phyloP scores from a whole-genome alignment of 1,140 invertebrate species.

The Drosophila virilis region DNA sequence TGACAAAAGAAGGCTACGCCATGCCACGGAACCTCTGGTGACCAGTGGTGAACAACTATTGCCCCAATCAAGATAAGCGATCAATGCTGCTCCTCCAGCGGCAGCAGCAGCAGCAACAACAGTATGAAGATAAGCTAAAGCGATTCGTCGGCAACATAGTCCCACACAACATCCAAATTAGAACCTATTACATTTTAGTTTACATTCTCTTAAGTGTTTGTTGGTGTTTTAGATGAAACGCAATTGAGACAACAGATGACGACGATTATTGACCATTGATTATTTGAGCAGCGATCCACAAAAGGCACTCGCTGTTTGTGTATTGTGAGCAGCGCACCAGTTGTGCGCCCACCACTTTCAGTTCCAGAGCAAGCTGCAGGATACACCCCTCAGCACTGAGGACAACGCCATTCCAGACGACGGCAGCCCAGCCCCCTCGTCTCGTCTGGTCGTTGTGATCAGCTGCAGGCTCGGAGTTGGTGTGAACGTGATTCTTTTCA shows the following conservation, averaged over 20 bases:
- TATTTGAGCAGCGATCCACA: slow-evolving; percentile 46
- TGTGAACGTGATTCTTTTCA: slow-evolving; percentile 15
- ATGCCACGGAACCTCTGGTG: slow-evolving; percentile 84
- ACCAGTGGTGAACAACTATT: slow-evolving; percentile 82
- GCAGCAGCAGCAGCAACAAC: slow-evolving; percentile 45
- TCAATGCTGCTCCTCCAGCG: slow-evolving; percentile 49
- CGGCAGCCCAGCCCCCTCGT: not conserved
- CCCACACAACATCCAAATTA: slow-evolving; percentile 74
- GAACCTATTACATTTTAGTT: slow-evolving; percentile 82
- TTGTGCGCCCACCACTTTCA: slow-evolving; percentile 18
- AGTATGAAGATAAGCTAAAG: slow-evolving; percentile 62
- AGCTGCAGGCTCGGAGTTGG: slow-evolving; percentile 3
- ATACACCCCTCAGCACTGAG: not conserved
- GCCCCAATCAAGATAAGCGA: slow-evolving; percentile 77
- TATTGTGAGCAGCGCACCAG: slow-evolving; percentile 6
- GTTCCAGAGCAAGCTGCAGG: slow-evolving; percentile 28
- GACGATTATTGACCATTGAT: slow-evolving; percentile 70
- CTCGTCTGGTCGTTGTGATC: not conserved
- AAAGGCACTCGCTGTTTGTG: slow-evolving; percentile 16
- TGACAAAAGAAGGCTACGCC: slow-evolving; percentile 84
- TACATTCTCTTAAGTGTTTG: slow-evolving; percentile 77
- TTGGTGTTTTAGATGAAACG: slow-evolving; percentile 84
- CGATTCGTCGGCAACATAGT: slow-evolving; percentile 79
- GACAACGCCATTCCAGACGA: not conserved
- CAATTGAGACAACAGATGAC: slow-evolving; percentile 83